Evolutionary conservation across 2,797 vertebrate genomes (phyloP), one percentile per base, ranked within the genome.

Genomic region (Gadopsis marmoratus): DNA sequence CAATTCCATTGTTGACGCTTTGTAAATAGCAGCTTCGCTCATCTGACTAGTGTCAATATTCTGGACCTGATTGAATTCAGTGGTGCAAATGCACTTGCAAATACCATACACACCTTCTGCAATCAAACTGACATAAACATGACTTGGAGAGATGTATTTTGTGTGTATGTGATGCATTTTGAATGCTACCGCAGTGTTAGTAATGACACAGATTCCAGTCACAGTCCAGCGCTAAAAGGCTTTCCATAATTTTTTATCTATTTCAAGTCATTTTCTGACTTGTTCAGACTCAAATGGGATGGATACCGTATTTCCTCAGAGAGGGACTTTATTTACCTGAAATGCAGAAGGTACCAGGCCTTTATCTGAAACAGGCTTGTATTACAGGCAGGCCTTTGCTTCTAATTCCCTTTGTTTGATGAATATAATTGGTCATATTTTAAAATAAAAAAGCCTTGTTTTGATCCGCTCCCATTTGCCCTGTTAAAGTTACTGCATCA

Each of bases 1-100:
- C 80, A 75, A 71, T 86, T 90, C 77, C 75, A 76, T 88, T 86
- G 85, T 82, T 87, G 81, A 78, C 29, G 29, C 68, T 91, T 71
- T 75, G 84, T 84, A 87, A 89, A 83, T 80, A 82, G 67, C 71
- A 78, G 76, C 72, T 13, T 70, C 54, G n/a, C 81, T 78, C 71
- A 54, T 89, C 69, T 70, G 76, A 84, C 80, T 72, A 78, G 37
- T 79, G 65, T 85, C 77, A 80, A 80, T 77, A 84, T 65, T 81
- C 50, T 70, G 65, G 21, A 77, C 72, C 5, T 83, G 88, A 87
- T 76, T 89, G 74, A 78, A 85, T 82, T 89, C 60, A 81, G 54
- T 33, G 43, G 54, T 69, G 51, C 74, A 88, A 76, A 88, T 79
- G 64, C 48, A 50, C 48, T 71, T 9, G 12, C 66, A 77, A 66